Conservation (phyloP, 2,888 invertebrate species). For the Melanostoma scalare region DNA sequence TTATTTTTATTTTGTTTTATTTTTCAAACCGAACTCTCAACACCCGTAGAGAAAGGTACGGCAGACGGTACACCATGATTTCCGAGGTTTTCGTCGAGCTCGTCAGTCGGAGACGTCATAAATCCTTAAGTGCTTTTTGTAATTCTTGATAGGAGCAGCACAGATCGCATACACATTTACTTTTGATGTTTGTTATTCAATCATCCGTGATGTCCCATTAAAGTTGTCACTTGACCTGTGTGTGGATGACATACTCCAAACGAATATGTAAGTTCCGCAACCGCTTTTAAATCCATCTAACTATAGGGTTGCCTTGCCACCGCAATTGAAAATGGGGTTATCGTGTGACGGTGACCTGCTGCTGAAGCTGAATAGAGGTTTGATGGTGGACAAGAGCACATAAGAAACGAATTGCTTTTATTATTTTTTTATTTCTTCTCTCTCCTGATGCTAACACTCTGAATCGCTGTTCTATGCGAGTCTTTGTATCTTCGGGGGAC, state of each 20-base stretch:
- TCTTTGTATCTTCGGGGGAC: constrained; percentile 21
- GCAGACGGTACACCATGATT: background rate
- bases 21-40: background rate
- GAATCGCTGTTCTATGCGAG: background rate
- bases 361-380: background rate
- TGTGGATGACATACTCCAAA: constrained; percentile 41
- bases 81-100: background rate
- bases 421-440: background rate
- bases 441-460: background rate
- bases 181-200: constrained; percentile 65
- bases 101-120: constrained; percentile 14
- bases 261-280: constrained; percentile 12
- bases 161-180: constrained; percentile 49
- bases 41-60: background rate
- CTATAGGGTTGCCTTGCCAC: constrained; percentile 16
- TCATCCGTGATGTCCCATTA: constrained; percentile 49
- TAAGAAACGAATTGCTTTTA: constrained; percentile 7
- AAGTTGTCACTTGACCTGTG: constrained; percentile 64
- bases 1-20: constrained; percentile 11
- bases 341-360: constrained; percentile 2
- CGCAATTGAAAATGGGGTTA: constrained; percentile 39
- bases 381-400: background rate
- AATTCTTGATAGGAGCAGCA: constrained; percentile 44
- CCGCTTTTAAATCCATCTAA: background rate
- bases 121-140: constrained; percentile 66